Evolutionary conservation across 2,113 vertebrate genomes (phyloP).

Genomic region (Aramus guarauna): DNA sequence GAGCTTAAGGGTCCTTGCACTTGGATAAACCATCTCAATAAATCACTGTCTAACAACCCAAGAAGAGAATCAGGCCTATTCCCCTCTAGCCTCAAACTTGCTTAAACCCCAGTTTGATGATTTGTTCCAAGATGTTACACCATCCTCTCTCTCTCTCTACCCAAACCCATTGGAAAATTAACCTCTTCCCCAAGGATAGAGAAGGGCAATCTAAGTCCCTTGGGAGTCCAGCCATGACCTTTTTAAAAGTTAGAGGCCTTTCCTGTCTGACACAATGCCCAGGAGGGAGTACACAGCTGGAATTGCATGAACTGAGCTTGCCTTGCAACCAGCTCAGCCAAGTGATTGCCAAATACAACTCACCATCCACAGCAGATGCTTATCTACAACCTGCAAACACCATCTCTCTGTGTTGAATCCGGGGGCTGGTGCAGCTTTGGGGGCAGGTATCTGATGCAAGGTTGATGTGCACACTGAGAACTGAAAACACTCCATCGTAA

Average conservation of each 20-base stretch:
- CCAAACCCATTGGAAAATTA: background rate
- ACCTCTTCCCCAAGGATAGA: conserved; percentile 29
- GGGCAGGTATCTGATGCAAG: background rate
- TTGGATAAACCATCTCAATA: background rate
- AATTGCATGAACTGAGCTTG: background rate
- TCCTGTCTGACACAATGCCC: conserved; percentile 50
- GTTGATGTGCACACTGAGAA: background rate
- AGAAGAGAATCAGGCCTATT: background rate
- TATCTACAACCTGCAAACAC: background rate
- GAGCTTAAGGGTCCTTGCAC: background rate
- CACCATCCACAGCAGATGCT: background rate
- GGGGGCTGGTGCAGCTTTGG: background rate
- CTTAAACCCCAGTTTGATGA: background rate
- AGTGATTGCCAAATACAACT: conserved; percentile 20
- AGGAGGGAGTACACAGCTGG: background rate
- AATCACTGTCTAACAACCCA: background rate
- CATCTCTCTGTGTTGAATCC: background rate
- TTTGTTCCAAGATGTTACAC: conserved; percentile 54
- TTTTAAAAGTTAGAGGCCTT: conserved; percentile 15
- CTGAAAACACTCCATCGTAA: background rate
- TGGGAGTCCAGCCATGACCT: background rate
- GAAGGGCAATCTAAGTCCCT: background rate
- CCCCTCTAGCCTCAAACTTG: conserved; percentile 44
- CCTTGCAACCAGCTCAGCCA: background rate
- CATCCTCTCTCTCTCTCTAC: background rate